Base-by-base conservation (phyloP, 2,797 vertebrate species). In the Pantherophis vulpinus region DNA sequence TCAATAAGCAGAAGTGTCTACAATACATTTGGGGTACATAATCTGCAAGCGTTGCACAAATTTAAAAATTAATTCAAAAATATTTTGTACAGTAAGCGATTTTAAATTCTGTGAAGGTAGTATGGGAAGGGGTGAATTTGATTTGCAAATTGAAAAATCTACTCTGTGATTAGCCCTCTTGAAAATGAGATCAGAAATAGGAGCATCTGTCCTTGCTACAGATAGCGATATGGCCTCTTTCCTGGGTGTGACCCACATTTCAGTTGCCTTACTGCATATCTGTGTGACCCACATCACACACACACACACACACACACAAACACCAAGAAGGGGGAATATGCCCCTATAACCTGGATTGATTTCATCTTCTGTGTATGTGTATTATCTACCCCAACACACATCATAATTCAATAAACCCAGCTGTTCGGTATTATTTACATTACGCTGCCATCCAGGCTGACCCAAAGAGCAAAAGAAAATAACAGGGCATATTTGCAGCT, bases 381-480 rank as follows among this genome's bases (percentile, higher is more conserved):
- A 94, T 58, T 93, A 95, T 60, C 92, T 91, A 94, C 90, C 16
- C 89, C 94, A 95, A 96, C 23, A 90, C 32, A 94, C 59, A 91
- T 51, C 55, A 88, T 90, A 90, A 97, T 90, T 97, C 93, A 97
- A 91, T 91, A 95, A 93, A 42, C 59, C 94, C 97, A 97, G 96
- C 96, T 97, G 94, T 95, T 96, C 96, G 93, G 93, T 94, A 94
- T 97, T 97, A 97, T 97, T 98, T 97, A 95, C 96, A 96, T 96
- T 97, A 95, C 93, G 95, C 91, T 97, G 97, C 94, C 97, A 98
- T 96, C 95, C 95, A 93, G 87, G 92, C 92, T 98, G 98, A 97
- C 97, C 98, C 97, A 95, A 96, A 97, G 95, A 98, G 96, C 96
- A 95, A 96, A 97, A 97, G 96, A 97, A 98, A 98, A 98, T 97